Evolutionary conservation across 2,113 vertebrate species (phyloP), one percentile per base, ranked within the genome.

Genomic region (Upupa epops): DNA sequence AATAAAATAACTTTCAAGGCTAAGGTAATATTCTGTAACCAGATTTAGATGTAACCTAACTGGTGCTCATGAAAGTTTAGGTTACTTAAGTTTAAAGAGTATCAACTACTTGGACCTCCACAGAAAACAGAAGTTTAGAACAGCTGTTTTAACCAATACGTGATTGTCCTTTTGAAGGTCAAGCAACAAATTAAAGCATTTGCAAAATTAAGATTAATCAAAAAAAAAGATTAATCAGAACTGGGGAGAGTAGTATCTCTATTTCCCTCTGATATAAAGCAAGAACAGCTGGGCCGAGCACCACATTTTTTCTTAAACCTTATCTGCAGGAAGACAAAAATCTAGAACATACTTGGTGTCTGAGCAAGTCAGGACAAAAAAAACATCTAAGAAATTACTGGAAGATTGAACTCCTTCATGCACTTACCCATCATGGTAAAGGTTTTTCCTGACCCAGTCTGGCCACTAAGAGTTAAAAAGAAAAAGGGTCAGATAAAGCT

Each of bases 401-500:
- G 52, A 71, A 64, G 28, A 71, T 40, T 54, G 88, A 87, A 37
- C 32, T 45, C 13, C 83, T 7, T 83, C 15, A 5, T 52, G 28
- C 31, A 91, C 98, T 98, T 94, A 99, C 99, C 99, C 95, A 99
- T 98, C 99, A 99, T 99, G 24, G 99, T 99, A 90, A 99, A 99
- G 3, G 99, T 99, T 97, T 99, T 99, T 42, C 99, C 99, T 90
- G 99, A 99, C 31, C 99, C 99, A 8, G 99, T 99, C 96, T 99
- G 99, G 56, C 99, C 99, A 96, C 99, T 99, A 96, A 92, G 9
- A 69, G 77, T 64, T 80, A 92, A 17, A 85, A 20, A 75, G 36
- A 55, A 29, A 63, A 42, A 29, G 31, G 10, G 8, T 31, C 26
- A 60, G 31, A 51, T 34, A 48, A 32, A 58, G 29, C 5, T 64